phyloP scores from a whole-genome alignment of 2,888 invertebrate genomes.

The Physocephala rufipes region DNA sequence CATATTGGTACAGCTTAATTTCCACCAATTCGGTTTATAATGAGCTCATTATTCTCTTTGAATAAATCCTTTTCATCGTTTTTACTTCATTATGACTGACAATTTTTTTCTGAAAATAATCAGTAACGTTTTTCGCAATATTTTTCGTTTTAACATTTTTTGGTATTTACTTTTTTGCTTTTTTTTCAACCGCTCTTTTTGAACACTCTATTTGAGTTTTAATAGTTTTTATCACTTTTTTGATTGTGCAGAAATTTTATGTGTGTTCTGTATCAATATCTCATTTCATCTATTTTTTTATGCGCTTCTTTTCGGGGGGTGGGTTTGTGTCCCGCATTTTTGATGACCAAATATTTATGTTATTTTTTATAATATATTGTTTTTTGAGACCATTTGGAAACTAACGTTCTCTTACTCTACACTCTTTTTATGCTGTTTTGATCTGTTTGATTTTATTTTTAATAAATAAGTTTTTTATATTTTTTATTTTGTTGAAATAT shows the following conservation, averaged over 20 bases:
- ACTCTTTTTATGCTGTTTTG: neutral
- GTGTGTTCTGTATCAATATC: slow-evolving; percentile 11
- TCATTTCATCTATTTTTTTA: neutral
- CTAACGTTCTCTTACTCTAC: neutral
- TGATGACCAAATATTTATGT: neutral
- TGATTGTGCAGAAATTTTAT: slow-evolving; percentile 22
- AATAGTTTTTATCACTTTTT: neutral
- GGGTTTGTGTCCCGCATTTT: too few species aligned
- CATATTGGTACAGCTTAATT: neutral
- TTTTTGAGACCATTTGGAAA: neutral
- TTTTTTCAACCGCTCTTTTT: neutral
- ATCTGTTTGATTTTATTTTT: neutral
- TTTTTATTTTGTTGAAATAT: neutral
- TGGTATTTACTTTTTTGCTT: neutral
- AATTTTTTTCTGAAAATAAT: neutral
- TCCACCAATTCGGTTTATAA: slow-evolving; percentile 19
- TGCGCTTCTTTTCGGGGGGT: neutral
- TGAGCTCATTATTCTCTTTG: slow-evolving; percentile 4
- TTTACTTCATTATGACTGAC: too few species aligned
- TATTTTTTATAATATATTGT: neutral
- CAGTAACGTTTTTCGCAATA: neutral
- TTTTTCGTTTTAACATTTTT: neutral
- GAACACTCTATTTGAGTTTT: neutral
- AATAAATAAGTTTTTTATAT: neutral
- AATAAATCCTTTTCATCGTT: neutral